phyloP scores from a whole-genome alignment of 2,797 vertebrate genomes.

The Chaetophractus vellerosus region DNA sequence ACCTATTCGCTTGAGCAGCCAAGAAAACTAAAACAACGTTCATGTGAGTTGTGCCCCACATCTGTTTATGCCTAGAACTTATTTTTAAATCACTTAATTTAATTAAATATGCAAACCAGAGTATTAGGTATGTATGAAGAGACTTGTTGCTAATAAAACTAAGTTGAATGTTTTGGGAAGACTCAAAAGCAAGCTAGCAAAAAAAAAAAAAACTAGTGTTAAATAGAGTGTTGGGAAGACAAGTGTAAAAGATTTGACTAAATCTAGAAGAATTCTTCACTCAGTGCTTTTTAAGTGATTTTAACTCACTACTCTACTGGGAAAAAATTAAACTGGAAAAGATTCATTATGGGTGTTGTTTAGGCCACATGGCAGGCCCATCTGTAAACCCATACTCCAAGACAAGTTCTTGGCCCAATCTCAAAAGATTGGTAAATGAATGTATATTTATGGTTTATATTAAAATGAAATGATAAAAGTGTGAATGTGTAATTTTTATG shows the following conservation, averaged over 20 bases:
- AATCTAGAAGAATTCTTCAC: neutral
- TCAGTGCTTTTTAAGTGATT: neutral
- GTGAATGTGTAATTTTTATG: neutral
- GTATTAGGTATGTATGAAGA: neutral
- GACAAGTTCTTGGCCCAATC: neutral
- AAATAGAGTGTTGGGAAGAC: neutral
- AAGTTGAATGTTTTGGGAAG: conserved; percentile 5
- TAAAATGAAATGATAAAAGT: conserved; percentile 31
- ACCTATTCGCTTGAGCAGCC: too few species aligned
- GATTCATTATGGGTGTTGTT: neutral
- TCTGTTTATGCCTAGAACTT: neutral
- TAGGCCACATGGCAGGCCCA: neutral
- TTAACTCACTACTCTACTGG: neutral
- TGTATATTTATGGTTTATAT: neutral
- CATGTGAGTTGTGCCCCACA: neutral
- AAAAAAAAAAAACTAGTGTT: conserved; percentile 32
- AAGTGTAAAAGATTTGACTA: neutral
- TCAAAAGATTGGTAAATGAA: conserved; percentile 46
- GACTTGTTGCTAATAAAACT: neutral
- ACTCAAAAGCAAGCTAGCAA: neutral
- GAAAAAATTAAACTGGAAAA: neutral
- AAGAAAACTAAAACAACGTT: neutral
- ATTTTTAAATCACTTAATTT: neutral
- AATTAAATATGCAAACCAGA: neutral
- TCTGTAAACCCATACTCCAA: neutral